phyloP scores from a whole-genome alignment of 2,888 invertebrate species.

The Pseudolycoriella hygida region DNA sequence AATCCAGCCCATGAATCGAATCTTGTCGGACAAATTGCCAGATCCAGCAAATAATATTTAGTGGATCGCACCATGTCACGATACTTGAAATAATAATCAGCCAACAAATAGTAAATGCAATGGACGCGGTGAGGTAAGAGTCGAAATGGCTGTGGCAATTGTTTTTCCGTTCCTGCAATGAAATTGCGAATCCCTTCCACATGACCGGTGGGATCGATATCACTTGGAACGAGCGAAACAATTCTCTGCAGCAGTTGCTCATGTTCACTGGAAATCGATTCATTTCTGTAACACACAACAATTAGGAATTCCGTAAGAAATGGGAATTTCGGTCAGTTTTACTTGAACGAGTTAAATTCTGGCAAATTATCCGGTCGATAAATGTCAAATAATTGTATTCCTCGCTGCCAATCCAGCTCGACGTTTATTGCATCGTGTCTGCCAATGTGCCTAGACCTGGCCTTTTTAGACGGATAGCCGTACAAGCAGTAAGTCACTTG shows the following conservation, averaged over 20 bases:
- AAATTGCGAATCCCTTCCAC: slow-evolving; percentile 45
- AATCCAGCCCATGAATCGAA: slow-evolving; percentile 89
- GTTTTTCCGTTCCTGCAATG: slow-evolving; percentile 39
- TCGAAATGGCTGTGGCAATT: slow-evolving; percentile 35
- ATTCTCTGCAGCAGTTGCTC: slow-evolving; percentile 57
- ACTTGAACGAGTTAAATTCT: slow-evolving; percentile 57
- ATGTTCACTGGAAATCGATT: slow-evolving; percentile 67
- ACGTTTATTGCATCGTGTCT: slow-evolving; percentile 52
- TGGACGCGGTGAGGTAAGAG: slow-evolving; percentile 41
- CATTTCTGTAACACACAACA: slow-evolving; percentile 31
- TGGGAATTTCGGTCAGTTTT: background rate
- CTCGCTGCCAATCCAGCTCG: slow-evolving; percentile 52
- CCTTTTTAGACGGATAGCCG: slow-evolving; percentile 59
- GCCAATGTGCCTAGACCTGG: slow-evolving; percentile 27
- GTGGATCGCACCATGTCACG: slow-evolving; percentile 57
- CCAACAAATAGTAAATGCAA: slow-evolving; percentile 76
- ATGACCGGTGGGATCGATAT: slow-evolving; percentile 44
- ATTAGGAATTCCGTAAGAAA: too few relatives aligned
- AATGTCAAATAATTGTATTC: slow-evolving; percentile 60
- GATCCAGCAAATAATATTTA: slow-evolving; percentile 66
- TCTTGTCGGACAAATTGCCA: slow-evolving; percentile 59
- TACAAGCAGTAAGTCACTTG: slow-evolving; percentile 72
- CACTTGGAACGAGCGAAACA: slow-evolving; percentile 45
- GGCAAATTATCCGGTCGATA: slow-evolving; percentile 65
- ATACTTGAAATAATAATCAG: slow-evolving; percentile 83